A percentile compares a stretch with the other conserved stretches of the same genome.
phyloP scores from a whole-genome alignment of 2,888 invertebrate species.

The Drosophila stalkeri region DNA sequence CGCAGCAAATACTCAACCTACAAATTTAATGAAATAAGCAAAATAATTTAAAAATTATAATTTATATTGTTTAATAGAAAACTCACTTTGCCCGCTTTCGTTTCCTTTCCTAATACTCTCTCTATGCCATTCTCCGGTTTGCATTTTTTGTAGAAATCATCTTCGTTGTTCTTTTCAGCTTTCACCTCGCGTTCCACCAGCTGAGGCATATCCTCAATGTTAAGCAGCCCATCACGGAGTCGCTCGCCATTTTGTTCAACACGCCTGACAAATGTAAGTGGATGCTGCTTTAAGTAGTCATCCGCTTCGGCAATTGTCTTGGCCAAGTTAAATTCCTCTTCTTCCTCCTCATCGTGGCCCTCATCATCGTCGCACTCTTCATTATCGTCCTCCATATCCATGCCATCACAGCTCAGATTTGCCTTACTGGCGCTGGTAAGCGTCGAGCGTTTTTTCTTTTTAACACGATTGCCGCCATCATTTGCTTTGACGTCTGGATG shows the following conservation, averaged over 20 bases:
- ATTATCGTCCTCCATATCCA: slow-evolving; percentile 58
- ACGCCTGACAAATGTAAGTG: slow-evolving; percentile 78
- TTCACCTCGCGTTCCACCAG: slow-evolving; percentile 20
- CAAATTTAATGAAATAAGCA: neutral
- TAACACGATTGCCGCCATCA: slow-evolving; percentile 76
- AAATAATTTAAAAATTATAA: neutral
- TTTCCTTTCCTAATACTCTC: slow-evolving; percentile 77
- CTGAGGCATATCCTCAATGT: slow-evolving; percentile 61
- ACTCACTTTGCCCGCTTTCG: slow-evolving; percentile 76
- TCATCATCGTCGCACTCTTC: slow-evolving; percentile 36
- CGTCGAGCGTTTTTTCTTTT: slow-evolving; percentile 62
- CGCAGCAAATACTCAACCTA: slow-evolving; percentile 80
- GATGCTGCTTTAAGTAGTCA: slow-evolving; percentile 75
- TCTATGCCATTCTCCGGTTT: slow-evolving; percentile 81
- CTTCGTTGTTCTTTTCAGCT: slow-evolving; percentile 50
- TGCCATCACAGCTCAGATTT: slow-evolving; percentile 60
- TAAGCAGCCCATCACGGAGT: slow-evolving; percentile 59
- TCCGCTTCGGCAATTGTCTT: slow-evolving; percentile 76
- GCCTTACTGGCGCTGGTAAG: slow-evolving; percentile 13
- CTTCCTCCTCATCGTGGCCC: slow-evolving; percentile 54
- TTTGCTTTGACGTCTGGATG: slow-evolving; percentile 79
- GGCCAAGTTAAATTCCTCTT: slow-evolving; percentile 71
- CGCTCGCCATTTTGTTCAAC: slow-evolving; percentile 60
- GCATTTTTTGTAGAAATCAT: slow-evolving; percentile 68
- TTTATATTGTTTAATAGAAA: neutral